Evolutionary conservation across 2,797 vertebrate species (phyloP), one percentile per base, ranked within the genome.

Genomic region (Sebastes cheni): DNA sequence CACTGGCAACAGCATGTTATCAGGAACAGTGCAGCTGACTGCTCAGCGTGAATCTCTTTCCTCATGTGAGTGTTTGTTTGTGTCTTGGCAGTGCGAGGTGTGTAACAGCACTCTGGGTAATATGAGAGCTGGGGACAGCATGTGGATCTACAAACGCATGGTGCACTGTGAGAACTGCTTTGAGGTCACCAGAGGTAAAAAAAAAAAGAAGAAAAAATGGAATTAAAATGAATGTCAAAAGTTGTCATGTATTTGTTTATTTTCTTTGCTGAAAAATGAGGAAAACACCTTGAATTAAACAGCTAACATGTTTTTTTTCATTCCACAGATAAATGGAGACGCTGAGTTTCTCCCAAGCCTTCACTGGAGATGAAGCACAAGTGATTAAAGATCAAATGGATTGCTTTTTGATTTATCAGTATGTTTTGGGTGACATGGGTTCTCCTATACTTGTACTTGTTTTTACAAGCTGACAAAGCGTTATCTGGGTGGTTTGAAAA

Each of bases 101-200:
- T 99, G 98, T 87, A 96, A 95, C 70, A 69, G 25, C 64, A 87
- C 95, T 85, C 93, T 99, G 93, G 96, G 95, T 87, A 91, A 97
- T 68, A 88, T 99, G 88, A 97, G 95, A 92, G 98, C 98, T 4
- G 98, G 98, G 64, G 98, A 99, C 92, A 97, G 95, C 89, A 95
- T 99, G 92, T 99, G 98, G 98, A 94, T 99, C 91, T 98, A 99
- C 86, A 97, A 91, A 69, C 86, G 95, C 72, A 96, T 91, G 71
- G 97, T 99, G 80, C 97, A 99, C 82, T 99, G 98, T 85, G 96
- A 98, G 55, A 95, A 93, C 82, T 99, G 98, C 93, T 99, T 98
- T 84, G 96, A 96, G 67, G 85, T 90, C 88, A 95, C 97, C 88
- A 97, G 96, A 95, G 97, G 98, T 99, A 91, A 82, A 25, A 6